Evolutionary conservation across 2,113 vertebrate species (phyloP).

Genomic region (Lepus timidus): DNA sequence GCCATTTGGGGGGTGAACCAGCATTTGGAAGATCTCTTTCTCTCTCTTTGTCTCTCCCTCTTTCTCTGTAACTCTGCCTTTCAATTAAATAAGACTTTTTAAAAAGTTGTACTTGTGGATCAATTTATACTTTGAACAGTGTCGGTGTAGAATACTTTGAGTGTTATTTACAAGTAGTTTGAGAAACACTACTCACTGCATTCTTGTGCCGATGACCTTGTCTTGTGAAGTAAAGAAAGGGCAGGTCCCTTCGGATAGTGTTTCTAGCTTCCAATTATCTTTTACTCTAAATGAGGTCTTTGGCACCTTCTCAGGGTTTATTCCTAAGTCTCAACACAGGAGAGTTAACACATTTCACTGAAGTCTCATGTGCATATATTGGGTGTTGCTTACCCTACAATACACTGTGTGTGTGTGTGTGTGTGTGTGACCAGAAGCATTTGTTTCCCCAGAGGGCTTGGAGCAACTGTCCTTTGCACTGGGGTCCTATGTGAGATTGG

Average conservation of each 20-base stretch:
- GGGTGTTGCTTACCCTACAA: background rate
- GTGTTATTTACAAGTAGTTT: constrained; percentile 4
- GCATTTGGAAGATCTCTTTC: no score
- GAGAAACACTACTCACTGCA: constrained; percentile 37
- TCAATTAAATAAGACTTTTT: no score
- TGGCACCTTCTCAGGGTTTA: background rate
- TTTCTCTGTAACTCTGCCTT: no score
- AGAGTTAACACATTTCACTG: background rate
- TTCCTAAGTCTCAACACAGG: background rate
- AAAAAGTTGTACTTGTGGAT: background rate
- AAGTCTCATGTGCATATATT: constrained; percentile 13
- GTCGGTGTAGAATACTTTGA: background rate
- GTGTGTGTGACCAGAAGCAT: background rate
- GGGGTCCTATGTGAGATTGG: background rate
- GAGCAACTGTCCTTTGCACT: background rate
- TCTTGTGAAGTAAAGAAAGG: constrained; percentile 11
- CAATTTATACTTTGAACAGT: background rate
- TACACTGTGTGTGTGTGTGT: background rate
- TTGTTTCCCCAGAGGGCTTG: background rate
- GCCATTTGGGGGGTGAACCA: no score
- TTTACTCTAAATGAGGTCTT: constrained; percentile 42
- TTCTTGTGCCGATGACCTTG: background rate
- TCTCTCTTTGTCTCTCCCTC: no score
- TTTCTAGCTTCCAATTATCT: constrained; percentile 36
- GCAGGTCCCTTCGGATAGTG: constrained; percentile 1